phyloP scores from a whole-genome alignment of 2,113 vertebrate species.

The Corythornis vintsioides region DNA sequence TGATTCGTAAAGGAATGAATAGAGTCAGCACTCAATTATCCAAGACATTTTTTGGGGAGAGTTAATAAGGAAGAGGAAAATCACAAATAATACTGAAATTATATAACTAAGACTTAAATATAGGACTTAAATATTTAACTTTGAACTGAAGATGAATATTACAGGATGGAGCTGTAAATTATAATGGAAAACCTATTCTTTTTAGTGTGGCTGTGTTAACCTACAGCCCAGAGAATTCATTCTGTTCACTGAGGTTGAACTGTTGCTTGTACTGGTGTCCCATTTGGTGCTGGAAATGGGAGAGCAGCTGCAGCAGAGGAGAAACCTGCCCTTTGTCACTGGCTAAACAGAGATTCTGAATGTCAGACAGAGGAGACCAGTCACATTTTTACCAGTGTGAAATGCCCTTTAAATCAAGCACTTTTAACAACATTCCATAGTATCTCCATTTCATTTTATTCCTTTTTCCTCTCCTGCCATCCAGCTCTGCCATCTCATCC shows the following conservation, averaged over 20 bases:
- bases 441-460: background rate
- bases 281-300: background rate
- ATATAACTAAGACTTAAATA: background rate
- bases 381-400: background rate
- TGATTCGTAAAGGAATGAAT: slow-evolving; percentile 31
- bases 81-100: slow-evolving; percentile 1
- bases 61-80: slow-evolving; percentile 40
- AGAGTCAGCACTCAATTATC: slow-evolving; percentile 27
- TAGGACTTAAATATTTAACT: background rate
- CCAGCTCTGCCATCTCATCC: slow-evolving; percentile 91
- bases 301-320: background rate
- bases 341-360: background rate
- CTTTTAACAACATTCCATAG: fast-evolving
- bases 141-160: background rate
- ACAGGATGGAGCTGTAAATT: background rate
- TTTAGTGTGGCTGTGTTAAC: background rate
- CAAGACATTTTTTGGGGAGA: background rate
- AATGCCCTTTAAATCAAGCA: background rate
- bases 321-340: background rate
- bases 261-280: background rate
- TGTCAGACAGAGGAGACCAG: background rate
- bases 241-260: background rate
- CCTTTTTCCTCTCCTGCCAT: background rate
- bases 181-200: background rate
- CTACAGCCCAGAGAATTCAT: background rate